These are phyloP conservation scores for Chitala chitala DNA, from an alignment of 2,113 vertebrate species.

Conservation along the genomic window DNA sequence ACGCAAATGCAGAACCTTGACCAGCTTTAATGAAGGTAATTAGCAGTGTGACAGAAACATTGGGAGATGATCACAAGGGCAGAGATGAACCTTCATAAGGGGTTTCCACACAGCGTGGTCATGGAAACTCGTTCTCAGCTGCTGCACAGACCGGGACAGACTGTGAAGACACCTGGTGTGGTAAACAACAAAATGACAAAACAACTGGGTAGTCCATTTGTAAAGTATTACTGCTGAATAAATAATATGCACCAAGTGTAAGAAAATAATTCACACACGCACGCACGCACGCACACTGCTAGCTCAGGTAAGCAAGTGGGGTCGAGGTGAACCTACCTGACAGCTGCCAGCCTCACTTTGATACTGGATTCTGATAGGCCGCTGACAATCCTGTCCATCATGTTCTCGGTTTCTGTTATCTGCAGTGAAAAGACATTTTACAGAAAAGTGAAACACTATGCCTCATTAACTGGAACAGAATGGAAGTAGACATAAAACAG, in stretches of 20 bases:
- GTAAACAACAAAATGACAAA: no score
- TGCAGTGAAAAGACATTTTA: constrained; percentile 51
- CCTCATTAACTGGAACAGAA: no score
- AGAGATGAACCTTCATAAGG: constrained; percentile 85
- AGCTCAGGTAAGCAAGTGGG: not conserved
- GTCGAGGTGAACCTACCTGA: constrained; percentile 70
- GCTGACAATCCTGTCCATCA: constrained; percentile 99
- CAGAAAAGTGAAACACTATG: no score
- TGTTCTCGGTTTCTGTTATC: constrained; percentile 99
- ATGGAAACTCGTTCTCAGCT: constrained; percentile 96
- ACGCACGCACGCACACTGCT: not conserved
- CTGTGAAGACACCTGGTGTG: constrained; percentile 92
- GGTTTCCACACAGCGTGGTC: constrained; percentile 98
- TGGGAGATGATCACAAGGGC: not conserved
- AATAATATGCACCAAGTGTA: not conserved
- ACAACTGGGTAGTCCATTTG: not conserved
- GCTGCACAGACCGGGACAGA: constrained; percentile 96
- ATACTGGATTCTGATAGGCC: constrained; percentile 96
- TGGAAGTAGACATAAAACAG: no score
- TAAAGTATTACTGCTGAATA: not conserved
- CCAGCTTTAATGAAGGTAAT: not conserved
- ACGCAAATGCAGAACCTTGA: no score
- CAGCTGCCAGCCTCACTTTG: constrained; percentile 95
- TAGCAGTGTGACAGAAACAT: not conserved
- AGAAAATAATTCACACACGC: not conserved